These are phyloP conservation scores for Acropora tenuis DNA, from an alignment of 64 coral and sea anemone species.

Conservation along the genomic window DNA sequence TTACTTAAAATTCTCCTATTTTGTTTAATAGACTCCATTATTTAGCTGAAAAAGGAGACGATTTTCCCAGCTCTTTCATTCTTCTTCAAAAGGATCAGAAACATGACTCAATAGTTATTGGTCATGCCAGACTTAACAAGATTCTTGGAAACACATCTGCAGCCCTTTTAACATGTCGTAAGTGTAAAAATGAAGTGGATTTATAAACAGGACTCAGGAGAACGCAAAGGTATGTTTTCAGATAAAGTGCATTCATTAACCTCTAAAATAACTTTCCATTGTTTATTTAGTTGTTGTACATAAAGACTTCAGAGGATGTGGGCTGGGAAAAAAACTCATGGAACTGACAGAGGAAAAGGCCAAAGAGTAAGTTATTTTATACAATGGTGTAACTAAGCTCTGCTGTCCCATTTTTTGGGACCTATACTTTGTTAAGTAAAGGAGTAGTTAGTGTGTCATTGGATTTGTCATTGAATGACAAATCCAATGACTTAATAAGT, in stretches of 20 bases:
- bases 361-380: conserved; percentile 46
- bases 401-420: background rate
- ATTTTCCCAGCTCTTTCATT: conserved; percentile 79
- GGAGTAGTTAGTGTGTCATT: too few species aligned
- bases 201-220: too few species aligned
- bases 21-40: conserved; percentile 30
- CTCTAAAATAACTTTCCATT: too few species aligned
- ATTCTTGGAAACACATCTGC: conserved; percentile 68
- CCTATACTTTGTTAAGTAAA: too few species aligned
- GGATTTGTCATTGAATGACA: too few species aligned
- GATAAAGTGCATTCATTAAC: too few species aligned
- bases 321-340: conserved; percentile 92
- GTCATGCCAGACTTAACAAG: conserved; percentile 74
- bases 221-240: too few species aligned
- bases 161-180: conserved; percentile 78
- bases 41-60: conserved; percentile 45
- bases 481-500: too few species aligned
- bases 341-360: conserved; percentile 74
- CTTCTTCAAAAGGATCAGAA: conserved; percentile 53
- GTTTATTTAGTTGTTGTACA: conserved; percentile 61
- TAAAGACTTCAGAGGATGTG: conserved; percentile 71
- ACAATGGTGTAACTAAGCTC: background rate
- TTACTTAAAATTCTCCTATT: background rate
- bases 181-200: background rate
- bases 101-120: conserved; percentile 45